These are phyloP conservation scores for Paramormyrops kingsleyae DNA, from an alignment of 2,113 vertebrate genomes.

Conservation along the genomic window DNA sequence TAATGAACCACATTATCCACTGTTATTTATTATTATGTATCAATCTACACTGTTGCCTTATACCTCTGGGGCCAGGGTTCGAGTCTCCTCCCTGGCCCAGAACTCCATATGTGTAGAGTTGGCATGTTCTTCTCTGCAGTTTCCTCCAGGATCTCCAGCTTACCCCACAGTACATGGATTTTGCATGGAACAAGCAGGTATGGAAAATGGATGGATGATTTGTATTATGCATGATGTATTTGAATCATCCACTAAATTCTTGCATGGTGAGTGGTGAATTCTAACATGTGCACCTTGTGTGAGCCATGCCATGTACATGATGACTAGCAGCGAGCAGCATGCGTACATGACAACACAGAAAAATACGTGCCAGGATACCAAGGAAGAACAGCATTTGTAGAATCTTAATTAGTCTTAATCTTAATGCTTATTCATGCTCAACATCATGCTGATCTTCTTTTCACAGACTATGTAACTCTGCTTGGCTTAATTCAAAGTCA, in stretches of 20 bases:
- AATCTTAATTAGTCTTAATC: not conserved
- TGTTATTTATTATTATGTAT: not conserved
- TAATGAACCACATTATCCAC: not conserved
- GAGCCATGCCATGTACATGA: not conserved
- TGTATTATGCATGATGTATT: not conserved
- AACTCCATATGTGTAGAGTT: not conserved
- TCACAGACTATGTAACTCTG: not conserved
- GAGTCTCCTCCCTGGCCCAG: not conserved
- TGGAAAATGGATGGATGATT: not conserved
- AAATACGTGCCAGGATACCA: not conserved
- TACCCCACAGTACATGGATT: not conserved
- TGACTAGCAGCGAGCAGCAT: not conserved
- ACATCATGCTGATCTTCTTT: not conserved
- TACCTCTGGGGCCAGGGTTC: not conserved
- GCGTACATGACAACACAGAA: not conserved
- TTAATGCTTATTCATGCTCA: not conserved
- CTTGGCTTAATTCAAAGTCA: not conserved
- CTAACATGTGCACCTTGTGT: not conserved
- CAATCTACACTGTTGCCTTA: not conserved
- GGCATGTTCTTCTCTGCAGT: not conserved
- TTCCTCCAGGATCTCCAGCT: not conserved
- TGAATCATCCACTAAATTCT: not conserved
- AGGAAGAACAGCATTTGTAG: not conserved
- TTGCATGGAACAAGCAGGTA: not conserved
- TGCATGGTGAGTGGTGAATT: not conserved